Evolutionary conservation across 2,113 vertebrate genomes (phyloP), one percentile per base, ranked within the genome.

Genomic region (Kryptolebias marmoratus): DNA sequence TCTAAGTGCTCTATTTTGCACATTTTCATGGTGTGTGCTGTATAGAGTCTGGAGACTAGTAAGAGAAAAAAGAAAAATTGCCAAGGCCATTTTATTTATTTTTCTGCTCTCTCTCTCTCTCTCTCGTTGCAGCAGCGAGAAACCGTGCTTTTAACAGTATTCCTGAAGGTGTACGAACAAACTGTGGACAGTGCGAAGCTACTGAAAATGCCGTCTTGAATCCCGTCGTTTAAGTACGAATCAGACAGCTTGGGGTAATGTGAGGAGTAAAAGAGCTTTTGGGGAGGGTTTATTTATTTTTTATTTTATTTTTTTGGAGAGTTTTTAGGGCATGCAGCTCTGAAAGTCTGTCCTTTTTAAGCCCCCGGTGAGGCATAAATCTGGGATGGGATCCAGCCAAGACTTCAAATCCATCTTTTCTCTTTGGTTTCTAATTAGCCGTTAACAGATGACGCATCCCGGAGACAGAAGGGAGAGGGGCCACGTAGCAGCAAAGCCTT

Each of bases 341-440:
- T 63, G 57, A 84, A 42, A 77, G 78, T 79, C 77, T 82, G 82
- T 82, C 73, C 73, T 73, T 85, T 53, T 77, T 81, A 81, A 85
- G 80, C 80, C 76, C 22, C 36, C 44, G 57, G 32, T 75, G 76
- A 79, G 87, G 79, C 73, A 69, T 78, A 68, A 84, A n/a, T 75
- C 82, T 81, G 84, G 87, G 90, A 85, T 69, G 68, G 47, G 47
- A 65, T 91, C 87, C 87, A 91, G 61, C 36, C 45, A 47, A 79
- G 87, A 90, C 85, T 89, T 87, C 85, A 91, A 72, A 91, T 84
- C 82, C 79, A 71, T 87, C 77, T 86, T 81, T 88, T 72, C 79
- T 83, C 82, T 88, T 86, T 87, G 84, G 70, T 82, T 89, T 84
- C 75, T 89, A 87, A 89, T 90, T 87, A 91, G 81, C 53, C 2